Percentiles rank a stretch among this genome's conserved stretches.
Conservation (phyloP, 2,888 invertebrate species). For the Eumerus sabulonum region DNA sequence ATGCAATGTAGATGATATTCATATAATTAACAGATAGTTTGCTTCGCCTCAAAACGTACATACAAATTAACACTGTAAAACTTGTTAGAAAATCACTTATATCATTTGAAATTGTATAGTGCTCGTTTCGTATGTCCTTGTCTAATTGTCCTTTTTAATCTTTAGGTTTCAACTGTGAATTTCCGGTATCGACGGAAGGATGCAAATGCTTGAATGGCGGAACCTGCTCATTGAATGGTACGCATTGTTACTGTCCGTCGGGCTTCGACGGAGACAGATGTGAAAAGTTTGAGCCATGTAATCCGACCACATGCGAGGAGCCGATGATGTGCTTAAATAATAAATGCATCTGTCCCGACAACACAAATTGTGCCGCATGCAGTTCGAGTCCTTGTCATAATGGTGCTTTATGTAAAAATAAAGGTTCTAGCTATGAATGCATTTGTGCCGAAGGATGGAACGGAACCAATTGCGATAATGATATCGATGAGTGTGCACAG, state of each 20-base stretch:
- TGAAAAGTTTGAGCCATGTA: slow-evolving; percentile 76
- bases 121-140: not conserved
- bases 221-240: slow-evolving; percentile 77
- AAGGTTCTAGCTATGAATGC: slow-evolving; percentile 82
- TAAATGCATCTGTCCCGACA: slow-evolving; percentile 77
- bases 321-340: slow-evolving; percentile 77
- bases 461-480: slow-evolving; percentile 82
- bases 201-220: slow-evolving; percentile 78
- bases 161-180: slow-evolving; percentile 78
- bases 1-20: slow-evolving; percentile 2
- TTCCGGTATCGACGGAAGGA: slow-evolving; percentile 72
- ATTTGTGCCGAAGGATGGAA: slow-evolving; percentile 82
- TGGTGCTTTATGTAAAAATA: slow-evolving; percentile 83
- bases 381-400: slow-evolving; percentile 83
- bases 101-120: slow-evolving; percentile 1
- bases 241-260: slow-evolving; percentile 76
- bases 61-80: slow-evolving; percentile 19
- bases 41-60: slow-evolving; percentile 35
- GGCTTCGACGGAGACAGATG: slow-evolving; percentile 77
- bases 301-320: slow-evolving; percentile 75
- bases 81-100: not conserved
- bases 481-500: slow-evolving; percentile 84
- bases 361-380: slow-evolving; percentile 80
- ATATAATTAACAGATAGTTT: slow-evolving; percentile 5
- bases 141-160: not conserved